Evolutionary conservation across 2,113 vertebrate genomes (phyloP), one percentile per base, ranked within the genome.

Genomic region (Sprattus sprattus): DNA sequence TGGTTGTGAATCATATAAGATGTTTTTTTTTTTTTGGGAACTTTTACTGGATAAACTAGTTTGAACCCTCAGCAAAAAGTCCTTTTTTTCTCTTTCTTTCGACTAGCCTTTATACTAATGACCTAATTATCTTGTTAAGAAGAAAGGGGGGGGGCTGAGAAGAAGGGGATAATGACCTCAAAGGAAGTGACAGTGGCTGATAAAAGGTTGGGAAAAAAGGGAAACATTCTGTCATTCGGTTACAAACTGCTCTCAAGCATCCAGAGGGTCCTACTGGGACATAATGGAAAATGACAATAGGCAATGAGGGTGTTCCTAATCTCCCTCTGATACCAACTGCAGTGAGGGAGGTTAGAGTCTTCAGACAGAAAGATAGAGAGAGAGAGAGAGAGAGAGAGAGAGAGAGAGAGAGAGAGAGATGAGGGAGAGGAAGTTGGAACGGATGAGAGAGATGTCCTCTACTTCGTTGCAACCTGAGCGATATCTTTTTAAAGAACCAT

Each of bases 161-260:
- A 75, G 81, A 85, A 82, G 83, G 82, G 89, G 87, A 81, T 78
- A 78, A 84, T 89, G 84, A 90, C 86, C 84, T 90, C 88, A 88
- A 85, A 86, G 90, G 92, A 93, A 92, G 85, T 87, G 89, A 89
- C 84, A 85, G 83, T 82, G 84, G 85, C 88, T 91, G 92, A 92
- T 92, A 90, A 92, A 86, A 83, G 84, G 54, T 82, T 82, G 82
- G 32, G 32, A 82, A 81, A 25, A 83, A 89, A 88, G 90, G 84
- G 86, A 89, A 88, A 82, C 16, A n/a, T 86, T 83, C 78, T 91
- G 84, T 90, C 88, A 87, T 86, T 39, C 39, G 39, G 47, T 88
- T 82, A 82, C 50, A 13, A 67, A 47, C 78, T 71, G 82, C 85
- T 88, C 90, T 91, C 82, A 87, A 89, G 88, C 82, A 57, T 86